Base-by-base conservation (phyloP, 2,888 invertebrate genomes). In the Hyppa rectilinea region DNA sequence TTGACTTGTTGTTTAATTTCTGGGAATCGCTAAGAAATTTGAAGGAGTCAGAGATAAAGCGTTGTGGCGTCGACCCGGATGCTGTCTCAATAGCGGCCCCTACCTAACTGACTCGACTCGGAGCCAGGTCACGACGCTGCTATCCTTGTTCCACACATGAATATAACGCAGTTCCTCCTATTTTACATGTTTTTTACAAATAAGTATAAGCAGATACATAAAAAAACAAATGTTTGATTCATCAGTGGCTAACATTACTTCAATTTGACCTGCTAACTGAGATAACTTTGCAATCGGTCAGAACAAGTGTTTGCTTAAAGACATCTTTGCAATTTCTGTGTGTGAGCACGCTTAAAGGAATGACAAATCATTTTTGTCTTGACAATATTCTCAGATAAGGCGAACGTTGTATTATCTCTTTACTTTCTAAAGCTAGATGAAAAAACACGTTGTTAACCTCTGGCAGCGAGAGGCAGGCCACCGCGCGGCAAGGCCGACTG, bases 341-440 rank as follows among this genome's bases (percentile, higher is more conserved):
- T 45, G 53, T 61, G 52, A 56, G 26, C 12, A 31, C 12, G 40
- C 38, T 62, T 49, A 40, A 31, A 58, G 43, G 49, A 64, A 69
- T 50, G 61, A 76, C 73, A 72, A 73, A 68, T 81, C 58, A 69
- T 71, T 72, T 72, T 70, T 71, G 64, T 53, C 61, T 59, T 70
- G 67, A 75, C 70, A 66, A 63, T 72, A 75, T 81, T 73, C 73
- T 75, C 77, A 87, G 90, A 89, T 91, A 91, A 89, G 85, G 85
- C 81, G 80, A 77, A 71, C 76, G 84, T 78, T 84, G 87, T 89
- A 88, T 90, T 90, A 91, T 92, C 90, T 91, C 82, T 89, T 92
- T 94, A 95, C 95, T 95, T 95, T 96, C 95, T 95, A 95, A 95
- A 95, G 92, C 93, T 93, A 93, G 93, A 94, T 93, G 89, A 92